Evolutionary conservation across 1,140 invertebrate species (phyloP), one percentile per base, ranked within the genome.

Genomic region (Pogonognathellus flavescens): DNA sequence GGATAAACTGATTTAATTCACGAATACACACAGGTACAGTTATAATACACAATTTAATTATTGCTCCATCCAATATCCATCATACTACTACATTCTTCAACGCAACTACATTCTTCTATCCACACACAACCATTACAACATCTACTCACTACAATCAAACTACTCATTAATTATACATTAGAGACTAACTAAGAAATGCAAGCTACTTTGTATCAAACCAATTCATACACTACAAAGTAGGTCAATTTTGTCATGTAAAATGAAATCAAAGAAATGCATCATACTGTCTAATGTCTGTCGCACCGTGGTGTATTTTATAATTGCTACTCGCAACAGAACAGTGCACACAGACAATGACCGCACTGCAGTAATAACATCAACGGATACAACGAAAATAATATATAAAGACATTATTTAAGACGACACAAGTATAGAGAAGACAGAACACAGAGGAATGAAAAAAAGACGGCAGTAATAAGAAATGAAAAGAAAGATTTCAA

Each of bases 161-260:
- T 31, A 25, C 22, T 25, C 62, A 66, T 41, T 31, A 25, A 66
- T 25, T 13, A 66, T 41, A 66, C 62, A 66, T 31, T 76, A 76
- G 13, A 62, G 13, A 62, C 18, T n/a, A n/a, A 62, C 59, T 18
- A 16, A 49, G 16, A 76, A 49, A 50, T 49, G 7, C 41, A 50
- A 20, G 59, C 41, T 66, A 66, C 18, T 57, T 14, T n/a, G 9
- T 57, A 57, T n/a, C 11, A 57, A 41, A 41, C 31, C 31, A 13
- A 14, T 57, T 57, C 11, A n/a, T 13, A 14, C n/a, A 57, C 53
- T 14, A 57, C 2, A 57, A 76, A 76, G 41, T 50, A 76, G 70
- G 70, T 76, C 70, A 76, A 76, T 76, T 76, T 76, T 76, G 70
- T 41, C 70, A 76, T 49, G 70, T 76, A n/a, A 76, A 76, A 76